Conservation (phyloP, 2,113 vertebrate genomes). For the Tonatia bakeri region DNA sequence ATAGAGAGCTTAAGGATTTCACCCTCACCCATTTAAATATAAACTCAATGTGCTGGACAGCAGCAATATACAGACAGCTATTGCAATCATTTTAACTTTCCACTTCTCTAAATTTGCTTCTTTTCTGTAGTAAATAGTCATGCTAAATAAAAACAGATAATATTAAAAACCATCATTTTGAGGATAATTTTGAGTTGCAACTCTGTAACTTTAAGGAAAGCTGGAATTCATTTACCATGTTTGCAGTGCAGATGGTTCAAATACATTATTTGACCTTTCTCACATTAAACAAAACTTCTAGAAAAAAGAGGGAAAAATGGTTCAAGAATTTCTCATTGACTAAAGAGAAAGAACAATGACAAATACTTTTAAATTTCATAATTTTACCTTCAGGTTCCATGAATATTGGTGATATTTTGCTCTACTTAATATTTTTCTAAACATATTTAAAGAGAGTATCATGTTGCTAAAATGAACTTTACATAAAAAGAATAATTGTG, state of each 20-base stretch:
- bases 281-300: neutral
- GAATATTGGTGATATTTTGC: neutral
- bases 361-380: neutral
- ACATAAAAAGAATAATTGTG: neutral
- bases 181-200: neutral
- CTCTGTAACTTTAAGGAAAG: neutral
- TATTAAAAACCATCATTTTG: neutral
- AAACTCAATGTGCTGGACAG: neutral
- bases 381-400: neutral
- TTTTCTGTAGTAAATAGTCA: neutral
- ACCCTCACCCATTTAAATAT: neutral
- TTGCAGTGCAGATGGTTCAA: neutral
- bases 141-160: neutral
- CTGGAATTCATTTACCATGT: neutral
- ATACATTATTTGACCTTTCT: neutral
- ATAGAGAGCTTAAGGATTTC: neutral
- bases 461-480: neutral
- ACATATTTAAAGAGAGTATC: neutral
- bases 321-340: neutral
- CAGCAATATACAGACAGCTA: accelerated
- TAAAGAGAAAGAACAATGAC: neutral
- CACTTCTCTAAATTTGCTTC: neutral
- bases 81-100: neutral
- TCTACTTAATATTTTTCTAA: neutral
- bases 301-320: neutral